A percentile compares a stretch with the other conserved stretches of the same genome.
These are phyloP conservation scores for Felis chaus DNA, from an alignment of 2,113 vertebrate genomes.

Conservation along the genomic window DNA sequence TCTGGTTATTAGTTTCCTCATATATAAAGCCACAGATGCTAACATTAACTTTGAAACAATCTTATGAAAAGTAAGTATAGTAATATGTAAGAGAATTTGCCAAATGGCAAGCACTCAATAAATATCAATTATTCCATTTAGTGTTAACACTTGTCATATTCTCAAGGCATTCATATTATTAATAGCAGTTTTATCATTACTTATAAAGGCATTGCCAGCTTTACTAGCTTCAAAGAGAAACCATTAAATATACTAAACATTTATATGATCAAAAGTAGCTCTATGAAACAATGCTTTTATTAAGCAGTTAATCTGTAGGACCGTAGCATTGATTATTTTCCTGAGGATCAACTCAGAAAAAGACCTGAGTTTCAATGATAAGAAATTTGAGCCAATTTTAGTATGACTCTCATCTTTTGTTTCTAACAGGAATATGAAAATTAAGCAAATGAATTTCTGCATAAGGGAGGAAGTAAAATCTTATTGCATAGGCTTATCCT, in stretches of 20 bases:
- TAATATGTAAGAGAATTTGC: slow-evolving; percentile 47
- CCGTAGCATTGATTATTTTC: neutral
- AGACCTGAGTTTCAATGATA: neutral
- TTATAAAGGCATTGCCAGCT: slow-evolving; percentile 20
- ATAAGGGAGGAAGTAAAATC: neutral
- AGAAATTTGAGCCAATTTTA: slow-evolving; percentile 7
- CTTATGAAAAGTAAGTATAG: slow-evolving; percentile 49
- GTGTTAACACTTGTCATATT: slow-evolving; percentile 51
- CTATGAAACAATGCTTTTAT: slow-evolving; percentile 31
- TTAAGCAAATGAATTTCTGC: slow-evolving; percentile 22
- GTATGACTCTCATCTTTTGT: slow-evolving; percentile 2
- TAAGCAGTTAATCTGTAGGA: neutral
- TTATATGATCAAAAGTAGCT: slow-evolving; percentile 4
- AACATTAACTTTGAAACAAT: slow-evolving; percentile 49
- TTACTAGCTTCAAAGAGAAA: slow-evolving; percentile 43
- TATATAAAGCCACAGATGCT: slow-evolving; percentile 11
- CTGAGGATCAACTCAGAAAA: slow-evolving; percentile 11
- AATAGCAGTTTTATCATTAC: slow-evolving; percentile 53
- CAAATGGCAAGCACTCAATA: slow-evolving; percentile 63
- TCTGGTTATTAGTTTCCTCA: slow-evolving; percentile 10
- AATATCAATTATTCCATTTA: slow-evolving; percentile 58
- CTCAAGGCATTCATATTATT: slow-evolving; percentile 51
- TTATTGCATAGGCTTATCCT: slow-evolving; percentile 13
- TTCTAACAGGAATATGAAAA: slow-evolving; percentile 45
- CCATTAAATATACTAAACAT: slow-evolving; percentile 20